phyloP scores from a whole-genome alignment of 2,888 invertebrate genomes.

The Dyspetes luteomarginatus region DNA sequence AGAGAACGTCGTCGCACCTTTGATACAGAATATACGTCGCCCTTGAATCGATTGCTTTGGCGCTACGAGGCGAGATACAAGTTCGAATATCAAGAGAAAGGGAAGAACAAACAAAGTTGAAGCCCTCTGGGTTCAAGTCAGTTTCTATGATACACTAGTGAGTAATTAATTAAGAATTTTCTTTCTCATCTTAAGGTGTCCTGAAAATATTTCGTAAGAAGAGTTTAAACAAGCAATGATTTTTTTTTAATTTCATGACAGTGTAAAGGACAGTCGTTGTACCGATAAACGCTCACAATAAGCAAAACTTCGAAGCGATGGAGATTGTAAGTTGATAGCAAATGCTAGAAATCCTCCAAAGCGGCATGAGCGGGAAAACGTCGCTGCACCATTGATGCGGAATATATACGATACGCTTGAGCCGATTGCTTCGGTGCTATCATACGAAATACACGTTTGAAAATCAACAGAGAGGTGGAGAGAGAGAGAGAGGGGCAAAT shows the following conservation, averaged over 20 bases:
- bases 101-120: background rate
- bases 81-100: background rate
- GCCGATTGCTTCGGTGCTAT: background rate
- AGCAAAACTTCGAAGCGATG: too few relatives aligned
- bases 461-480: conserved; percentile 1
- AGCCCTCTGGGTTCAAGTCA: background rate
- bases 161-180: too few relatives aligned
- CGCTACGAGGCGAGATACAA: background rate
- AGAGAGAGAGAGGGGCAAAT: background rate
- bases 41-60: conserved; percentile 39
- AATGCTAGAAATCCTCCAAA: conserved; percentile 19
- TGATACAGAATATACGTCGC: background rate
- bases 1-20: background rate
- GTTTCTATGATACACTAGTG: background rate
- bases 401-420: background rate
- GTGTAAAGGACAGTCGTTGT: too few relatives aligned
- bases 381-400: conserved; percentile 1
- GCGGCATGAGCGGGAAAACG: background rate
- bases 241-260: too few relatives aligned
- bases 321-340: conserved; percentile 55
- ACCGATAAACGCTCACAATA: too few relatives aligned
- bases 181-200: too few relatives aligned
- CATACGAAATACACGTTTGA: conserved; percentile 9
- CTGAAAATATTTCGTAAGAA: too few relatives aligned
- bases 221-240: too few relatives aligned